Evolutionary conservation across 2,888 invertebrate species (phyloP).

Genomic region (Stenurella melanura): DNA sequence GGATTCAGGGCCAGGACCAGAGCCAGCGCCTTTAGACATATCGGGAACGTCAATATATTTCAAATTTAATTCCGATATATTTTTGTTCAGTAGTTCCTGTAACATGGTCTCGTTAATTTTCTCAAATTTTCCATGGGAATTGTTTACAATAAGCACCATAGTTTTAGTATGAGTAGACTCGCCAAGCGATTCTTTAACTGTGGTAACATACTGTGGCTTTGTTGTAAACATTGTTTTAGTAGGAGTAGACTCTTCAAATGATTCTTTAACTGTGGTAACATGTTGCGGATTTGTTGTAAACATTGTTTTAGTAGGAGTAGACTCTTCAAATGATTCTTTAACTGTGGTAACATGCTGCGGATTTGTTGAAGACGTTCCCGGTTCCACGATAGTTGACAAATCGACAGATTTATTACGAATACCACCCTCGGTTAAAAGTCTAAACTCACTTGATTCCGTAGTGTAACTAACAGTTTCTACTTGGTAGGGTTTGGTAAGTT

Average conservation of each 20-base stretch:
- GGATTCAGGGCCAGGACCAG: slow-evolving; percentile 1
- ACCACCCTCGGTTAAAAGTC: not conserved
- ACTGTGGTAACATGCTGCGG: not conserved
- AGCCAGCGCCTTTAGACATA: slow-evolving; percentile 37
- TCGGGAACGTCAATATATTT: slow-evolving; percentile 53
- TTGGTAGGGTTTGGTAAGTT: not conserved
- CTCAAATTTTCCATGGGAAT: slow-evolving; percentile 48
- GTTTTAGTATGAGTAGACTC: slow-evolving; percentile 34
- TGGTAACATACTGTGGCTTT: not conserved
- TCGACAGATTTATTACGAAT: not conserved
- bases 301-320: slow-evolving; percentile 38
- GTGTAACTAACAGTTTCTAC: not conserved
- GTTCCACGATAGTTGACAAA: not conserved
- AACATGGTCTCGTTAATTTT: slow-evolving; percentile 55
- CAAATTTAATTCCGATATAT: slow-evolving; percentile 50
- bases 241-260: not conserved
- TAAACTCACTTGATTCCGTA: not conserved
- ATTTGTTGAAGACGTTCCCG: not conserved
- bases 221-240: slow-evolving; percentile 39
- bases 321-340: not conserved
- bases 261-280: not conserved
- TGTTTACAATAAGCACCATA: slow-evolving; percentile 56
- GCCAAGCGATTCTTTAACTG: not conserved
- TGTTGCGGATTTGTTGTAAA: not conserved
- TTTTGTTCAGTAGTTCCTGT: slow-evolving; percentile 53